Base-by-base conservation (phyloP, 2,113 vertebrate genomes). In the Sturnira hondurensis region DNA sequence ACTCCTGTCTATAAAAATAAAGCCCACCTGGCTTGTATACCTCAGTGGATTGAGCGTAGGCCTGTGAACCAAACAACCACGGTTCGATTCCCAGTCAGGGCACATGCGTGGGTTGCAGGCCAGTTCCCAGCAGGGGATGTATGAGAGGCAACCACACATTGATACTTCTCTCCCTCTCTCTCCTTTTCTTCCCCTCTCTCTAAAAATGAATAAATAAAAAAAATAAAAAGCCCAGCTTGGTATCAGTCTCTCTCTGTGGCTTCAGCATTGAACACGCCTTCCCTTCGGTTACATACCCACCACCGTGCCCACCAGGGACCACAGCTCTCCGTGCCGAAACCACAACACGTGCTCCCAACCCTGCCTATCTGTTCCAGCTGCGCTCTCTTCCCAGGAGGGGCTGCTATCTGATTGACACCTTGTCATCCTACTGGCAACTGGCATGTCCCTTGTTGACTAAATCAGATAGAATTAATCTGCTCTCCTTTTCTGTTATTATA, bases 401-500 rank as follows among this genome's bases (percentile, higher is more conserved):
- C 28, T 78, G 45, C 74, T 70, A 77, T 67, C 65, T 82, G 22
- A 81, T 1, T 15, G 33, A 41, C 71, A 81, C 50, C 70, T 63
- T 93, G 24, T 89, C 41, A 50, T 61, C 63, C 76, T 67, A 50
- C 19, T 68, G 54, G 52, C 88, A 63, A 45, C 83, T 1, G 87
- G 88, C 68, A 77, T 38, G 50, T 83, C 83, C 88, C 58, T 56
- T 54, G 83, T 41, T 70, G 81, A 86, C 11, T 10, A 83, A 95
- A 91, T 95, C 83, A 82, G 81, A 82, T 65, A 90, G 82, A 90
- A 96, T 80, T 19, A 89, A 95, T 86, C 41, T 68, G 86, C 80
- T 54, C 73, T 88, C 67, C 63, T 22, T 54, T 58, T 63, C 58
- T 19, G 56, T 95, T 92, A 91, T 78, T 85, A 86, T 47, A 80